phyloP scores from a whole-genome alignment of 2,888 invertebrate species.

The Taenaris catops region DNA sequence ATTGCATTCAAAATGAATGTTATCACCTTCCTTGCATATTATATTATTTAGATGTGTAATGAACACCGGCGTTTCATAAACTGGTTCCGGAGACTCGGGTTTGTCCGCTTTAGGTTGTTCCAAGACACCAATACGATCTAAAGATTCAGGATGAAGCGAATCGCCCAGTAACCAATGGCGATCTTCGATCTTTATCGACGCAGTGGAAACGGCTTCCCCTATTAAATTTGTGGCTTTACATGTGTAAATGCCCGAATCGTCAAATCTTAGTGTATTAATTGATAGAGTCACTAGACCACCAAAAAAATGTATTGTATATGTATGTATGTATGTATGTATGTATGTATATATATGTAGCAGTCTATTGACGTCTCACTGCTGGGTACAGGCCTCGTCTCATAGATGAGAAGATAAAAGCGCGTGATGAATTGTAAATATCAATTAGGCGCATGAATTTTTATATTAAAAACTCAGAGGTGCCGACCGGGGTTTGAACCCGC shows the following conservation, averaged over 20 bases:
- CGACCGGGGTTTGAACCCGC: no score
- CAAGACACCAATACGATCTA: slow-evolving; percentile 90
- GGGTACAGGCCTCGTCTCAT: no score
- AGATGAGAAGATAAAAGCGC: no score
- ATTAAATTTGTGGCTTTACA: slow-evolving; percentile 96
- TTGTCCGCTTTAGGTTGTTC: slow-evolving; percentile 88
- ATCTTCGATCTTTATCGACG: slow-evolving; percentile 93
- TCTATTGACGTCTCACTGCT: no score
- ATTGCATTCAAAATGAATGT: slow-evolving; percentile 93
- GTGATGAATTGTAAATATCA: no score
- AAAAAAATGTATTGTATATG: no score
- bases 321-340: no score
- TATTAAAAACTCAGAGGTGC: no score
- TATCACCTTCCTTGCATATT: slow-evolving; percentile 92
- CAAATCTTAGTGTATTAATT: slow-evolving; percentile 90
- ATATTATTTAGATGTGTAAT: slow-evolving; percentile 95
- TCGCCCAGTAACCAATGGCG: slow-evolving; percentile 93
- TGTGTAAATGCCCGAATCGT: slow-evolving; percentile 97
- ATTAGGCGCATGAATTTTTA: no score
- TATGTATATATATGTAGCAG: no score
- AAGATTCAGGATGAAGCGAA: slow-evolving; percentile 92
- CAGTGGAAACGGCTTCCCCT: slow-evolving; percentile 96
- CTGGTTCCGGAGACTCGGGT: slow-evolving; percentile 86
- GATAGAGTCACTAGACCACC: slow-evolving; percentile 96
- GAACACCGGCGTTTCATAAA: slow-evolving; percentile 92